Percentiles rank a stretch among this genome's conserved stretches.
These are phyloP conservation scores for Microtus richardsoni DNA, from an alignment of 2,113 vertebrate species.

Conservation along the genomic window DNA sequence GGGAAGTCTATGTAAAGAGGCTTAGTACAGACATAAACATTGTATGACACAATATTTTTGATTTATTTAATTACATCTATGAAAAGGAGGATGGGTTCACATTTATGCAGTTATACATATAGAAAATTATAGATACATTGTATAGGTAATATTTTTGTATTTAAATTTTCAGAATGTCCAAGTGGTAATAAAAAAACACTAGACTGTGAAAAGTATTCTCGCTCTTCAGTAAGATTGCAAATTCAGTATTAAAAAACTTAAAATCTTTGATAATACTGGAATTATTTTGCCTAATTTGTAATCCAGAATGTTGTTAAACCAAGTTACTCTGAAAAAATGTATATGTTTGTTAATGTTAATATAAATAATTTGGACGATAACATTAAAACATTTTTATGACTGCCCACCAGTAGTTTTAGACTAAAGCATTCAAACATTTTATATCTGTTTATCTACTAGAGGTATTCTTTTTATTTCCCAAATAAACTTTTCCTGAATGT, in stretches of 20 bases:
- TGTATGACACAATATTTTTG: neutral
- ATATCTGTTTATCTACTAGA: neutral
- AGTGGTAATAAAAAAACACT: neutral
- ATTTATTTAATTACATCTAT: neutral
- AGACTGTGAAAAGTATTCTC: neutral
- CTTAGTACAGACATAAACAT: no score
- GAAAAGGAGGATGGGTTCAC: neutral
- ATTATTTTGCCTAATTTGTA: constrained; percentile 50
- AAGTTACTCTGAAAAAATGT: neutral
- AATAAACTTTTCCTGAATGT: neutral
- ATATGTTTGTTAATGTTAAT: neutral
- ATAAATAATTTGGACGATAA: neutral
- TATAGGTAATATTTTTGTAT: neutral
- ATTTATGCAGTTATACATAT: neutral
- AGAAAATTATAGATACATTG: neutral
- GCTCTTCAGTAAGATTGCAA: neutral
- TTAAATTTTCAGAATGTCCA: constrained; percentile 11
- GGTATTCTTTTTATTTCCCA: constrained; percentile 26
- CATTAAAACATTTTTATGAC: neutral
- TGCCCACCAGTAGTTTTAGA: neutral
- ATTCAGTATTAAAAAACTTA: constrained; percentile 1
- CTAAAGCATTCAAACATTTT: neutral
- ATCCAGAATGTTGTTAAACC: neutral
- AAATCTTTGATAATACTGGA: neutral
- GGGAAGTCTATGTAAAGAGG: neutral